A percentile compares a stretch with the other conserved stretches of the same genome.
These are phyloP conservation scores for Dysdera silvatica DNA, from an alignment of 1,140 invertebrate species.

Conservation along the genomic window DNA sequence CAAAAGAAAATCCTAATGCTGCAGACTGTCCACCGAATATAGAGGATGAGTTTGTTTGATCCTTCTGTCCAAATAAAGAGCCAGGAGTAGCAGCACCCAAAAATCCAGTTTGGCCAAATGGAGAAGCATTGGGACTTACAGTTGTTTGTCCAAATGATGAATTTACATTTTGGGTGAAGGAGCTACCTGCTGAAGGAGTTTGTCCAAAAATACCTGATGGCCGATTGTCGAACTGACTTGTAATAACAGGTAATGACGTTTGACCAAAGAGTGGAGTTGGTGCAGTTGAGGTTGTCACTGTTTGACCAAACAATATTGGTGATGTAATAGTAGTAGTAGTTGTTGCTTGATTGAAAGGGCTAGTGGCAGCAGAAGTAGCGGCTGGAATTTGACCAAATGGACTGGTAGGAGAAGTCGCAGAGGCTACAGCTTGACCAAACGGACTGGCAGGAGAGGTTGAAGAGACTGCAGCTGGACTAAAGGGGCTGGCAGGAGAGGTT, in stretches of 20 bases:
- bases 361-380: not conserved
- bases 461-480: not conserved
- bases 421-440: no score
- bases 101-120: no score
- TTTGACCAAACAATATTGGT: conserved; percentile 3
- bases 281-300: not conserved
- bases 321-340: not conserved
- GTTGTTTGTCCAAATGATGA: not conserved
- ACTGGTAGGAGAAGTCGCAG: not conserved
- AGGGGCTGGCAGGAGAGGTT: not conserved
- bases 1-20: conserved; percentile 15
- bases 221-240: no score
- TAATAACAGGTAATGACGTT: not conserved
- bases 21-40: conserved; percentile 1
- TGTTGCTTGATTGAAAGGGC: conserved; percentile 6
- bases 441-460: no score
- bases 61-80: no score
- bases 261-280: conserved; percentile 3
- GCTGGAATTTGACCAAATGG: not conserved
- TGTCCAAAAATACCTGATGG: no score
- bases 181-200: no score
- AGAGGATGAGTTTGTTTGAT: conserved; percentile 5
- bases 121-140: not conserved
- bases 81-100: no score
- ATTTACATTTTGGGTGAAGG: no score